phyloP scores from a whole-genome alignment of 2,113 vertebrate genomes.

The Choloepus hoffmanni region DNA sequence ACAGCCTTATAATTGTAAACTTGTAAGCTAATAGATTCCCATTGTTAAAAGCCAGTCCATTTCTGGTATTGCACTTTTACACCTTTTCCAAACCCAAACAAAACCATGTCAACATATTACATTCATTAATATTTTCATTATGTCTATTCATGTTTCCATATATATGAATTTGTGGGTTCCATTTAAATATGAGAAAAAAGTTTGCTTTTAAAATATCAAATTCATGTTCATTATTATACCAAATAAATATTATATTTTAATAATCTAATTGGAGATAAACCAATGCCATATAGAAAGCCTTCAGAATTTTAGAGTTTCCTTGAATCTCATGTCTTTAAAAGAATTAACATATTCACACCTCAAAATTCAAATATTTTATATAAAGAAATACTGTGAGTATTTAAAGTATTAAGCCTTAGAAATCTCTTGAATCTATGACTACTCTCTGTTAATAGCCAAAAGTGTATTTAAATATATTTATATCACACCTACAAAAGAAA shows the following conservation, averaged over 20 bases:
- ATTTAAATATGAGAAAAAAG: background rate
- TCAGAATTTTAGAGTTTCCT: background rate
- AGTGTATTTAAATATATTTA: background rate
- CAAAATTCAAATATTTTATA: background rate
- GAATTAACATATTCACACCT: background rate
- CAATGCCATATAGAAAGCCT: background rate
- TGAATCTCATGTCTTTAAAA: background rate
- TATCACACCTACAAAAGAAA: background rate
- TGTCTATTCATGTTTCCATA: background rate
- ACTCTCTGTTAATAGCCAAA: background rate
- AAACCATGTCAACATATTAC: background rate
- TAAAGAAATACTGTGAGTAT: background rate
- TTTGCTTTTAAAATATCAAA: background rate
- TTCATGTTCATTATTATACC: slow-evolving; percentile 6
- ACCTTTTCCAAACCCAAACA: no score
- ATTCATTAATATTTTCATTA: background rate
- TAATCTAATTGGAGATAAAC: background rate
- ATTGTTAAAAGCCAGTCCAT: no score
- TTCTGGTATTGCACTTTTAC: no score
- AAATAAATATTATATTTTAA: background rate
- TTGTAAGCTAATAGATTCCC: no score
- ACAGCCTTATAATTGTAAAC: no score
- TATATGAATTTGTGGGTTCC: background rate
- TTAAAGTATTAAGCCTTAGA: background rate
- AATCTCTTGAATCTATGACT: background rate